These are phyloP conservation scores for Protonemura montana DNA, from an alignment of 2,888 invertebrate species.

Conservation along the genomic window DNA sequence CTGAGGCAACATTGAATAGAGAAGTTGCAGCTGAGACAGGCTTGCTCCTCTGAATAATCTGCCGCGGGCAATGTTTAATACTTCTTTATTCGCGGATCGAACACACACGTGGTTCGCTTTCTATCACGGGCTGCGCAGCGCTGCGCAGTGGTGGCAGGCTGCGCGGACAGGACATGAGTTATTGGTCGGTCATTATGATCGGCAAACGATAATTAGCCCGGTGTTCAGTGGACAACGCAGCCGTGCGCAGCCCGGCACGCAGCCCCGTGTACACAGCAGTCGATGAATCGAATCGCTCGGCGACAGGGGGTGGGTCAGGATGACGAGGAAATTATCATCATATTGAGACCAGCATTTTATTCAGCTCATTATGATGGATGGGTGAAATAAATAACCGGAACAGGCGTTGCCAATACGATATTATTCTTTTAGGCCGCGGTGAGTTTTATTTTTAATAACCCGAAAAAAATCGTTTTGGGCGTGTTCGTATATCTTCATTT, in stretches of 20 bases:
- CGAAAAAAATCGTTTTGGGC: background rate
- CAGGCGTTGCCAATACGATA: conserved; percentile 28
- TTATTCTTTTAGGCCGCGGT: background rate
- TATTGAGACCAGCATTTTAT: background rate
- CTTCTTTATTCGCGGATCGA: conserved; percentile 23
- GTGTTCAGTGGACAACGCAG: background rate
- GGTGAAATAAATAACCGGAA: conserved; percentile 31
- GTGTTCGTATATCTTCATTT: conserved; percentile 23
- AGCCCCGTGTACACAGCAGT: background rate
- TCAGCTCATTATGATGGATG: conserved; percentile 19
- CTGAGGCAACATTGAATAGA: background rate
- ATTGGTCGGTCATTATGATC: no score
- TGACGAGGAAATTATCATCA: conserved; percentile 29
- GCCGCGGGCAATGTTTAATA: conserved; percentile 22
- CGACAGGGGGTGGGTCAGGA: background rate
- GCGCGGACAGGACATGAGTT: no score
- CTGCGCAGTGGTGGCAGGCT: background rate
- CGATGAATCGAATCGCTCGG: background rate
- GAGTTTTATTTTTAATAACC: background rate
- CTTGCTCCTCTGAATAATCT: background rate
- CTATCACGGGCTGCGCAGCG: background rate
- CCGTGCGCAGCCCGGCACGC: background rate
- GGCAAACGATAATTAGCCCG: no score
- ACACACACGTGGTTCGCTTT: conserved; percentile 22
- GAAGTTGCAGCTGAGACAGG: background rate